Conservation (phyloP, 2,113 vertebrate genomes). For the Reinhardtius hippoglossoides region DNA sequence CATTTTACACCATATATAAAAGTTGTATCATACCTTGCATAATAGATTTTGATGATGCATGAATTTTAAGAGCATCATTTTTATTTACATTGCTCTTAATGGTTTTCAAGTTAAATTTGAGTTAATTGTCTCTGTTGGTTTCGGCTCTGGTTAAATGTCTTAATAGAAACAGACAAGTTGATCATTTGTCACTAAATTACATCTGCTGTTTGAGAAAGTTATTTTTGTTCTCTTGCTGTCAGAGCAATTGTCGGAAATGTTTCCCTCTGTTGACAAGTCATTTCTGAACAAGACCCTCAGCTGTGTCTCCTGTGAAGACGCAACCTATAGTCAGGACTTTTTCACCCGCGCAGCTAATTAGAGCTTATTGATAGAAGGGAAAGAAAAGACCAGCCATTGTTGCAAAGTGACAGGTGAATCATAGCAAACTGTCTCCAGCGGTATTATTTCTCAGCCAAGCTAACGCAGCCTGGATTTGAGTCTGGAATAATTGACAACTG, state of each 20-base stretch:
- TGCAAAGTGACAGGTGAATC: constrained; percentile 68
- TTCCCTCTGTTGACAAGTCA: constrained; percentile 12
- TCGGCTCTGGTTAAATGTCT: not conserved
- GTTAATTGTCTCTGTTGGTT: not conserved
- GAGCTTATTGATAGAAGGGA: constrained; percentile 52
- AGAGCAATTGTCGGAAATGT: not conserved
- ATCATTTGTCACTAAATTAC: constrained; percentile 17
- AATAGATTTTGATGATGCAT: too few species aligned
- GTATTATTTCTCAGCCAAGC: constrained; percentile 34
- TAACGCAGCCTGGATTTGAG: constrained; percentile 29
- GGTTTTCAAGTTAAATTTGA: not conserved
- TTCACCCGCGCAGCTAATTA: constrained; percentile 52
- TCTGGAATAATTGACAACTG: constrained; percentile 54
- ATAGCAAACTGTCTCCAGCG: constrained; percentile 31
- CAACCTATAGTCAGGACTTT: constrained; percentile 54
- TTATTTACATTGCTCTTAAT: not conserved
- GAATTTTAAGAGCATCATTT: not conserved
- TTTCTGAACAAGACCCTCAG: constrained; percentile 17
- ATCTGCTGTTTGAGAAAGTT: not conserved
- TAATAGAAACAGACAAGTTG: not conserved
- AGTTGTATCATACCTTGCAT: not conserved
- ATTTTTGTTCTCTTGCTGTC: not conserved
- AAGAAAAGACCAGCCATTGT: constrained; percentile 48
- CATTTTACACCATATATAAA: not conserved
- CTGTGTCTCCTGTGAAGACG: constrained; percentile 20